phyloP scores from a whole-genome alignment of 2,888 invertebrate species.

The Conops quadrifasciatus region DNA sequence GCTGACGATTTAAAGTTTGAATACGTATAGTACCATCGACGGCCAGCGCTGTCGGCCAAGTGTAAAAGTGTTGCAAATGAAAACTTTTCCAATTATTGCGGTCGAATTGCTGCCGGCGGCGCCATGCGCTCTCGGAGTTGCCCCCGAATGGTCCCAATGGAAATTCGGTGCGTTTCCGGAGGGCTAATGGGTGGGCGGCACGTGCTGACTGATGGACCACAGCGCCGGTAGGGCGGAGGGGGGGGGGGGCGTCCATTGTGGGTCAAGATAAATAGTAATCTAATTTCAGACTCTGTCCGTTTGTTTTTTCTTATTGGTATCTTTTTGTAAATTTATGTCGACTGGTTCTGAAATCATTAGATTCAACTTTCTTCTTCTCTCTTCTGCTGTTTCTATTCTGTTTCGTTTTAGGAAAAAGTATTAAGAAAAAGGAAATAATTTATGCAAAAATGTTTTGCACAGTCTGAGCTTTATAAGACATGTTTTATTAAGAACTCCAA shows the following conservation, averaged over 20 bases:
- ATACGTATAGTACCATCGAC: background rate
- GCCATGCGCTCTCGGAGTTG: background rate
- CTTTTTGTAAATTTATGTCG: background rate
- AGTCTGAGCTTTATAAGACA: too few relatives aligned
- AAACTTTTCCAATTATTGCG: constrained; percentile 35
- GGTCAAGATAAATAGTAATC: constrained; percentile 4
- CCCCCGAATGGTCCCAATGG: too few relatives aligned
- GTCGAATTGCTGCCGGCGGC: constrained; percentile 17
- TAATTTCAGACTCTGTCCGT: background rate
- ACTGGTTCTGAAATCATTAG: too few relatives aligned
- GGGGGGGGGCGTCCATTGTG: background rate
- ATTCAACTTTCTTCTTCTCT: too few relatives aligned
- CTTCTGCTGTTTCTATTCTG: too few relatives aligned
- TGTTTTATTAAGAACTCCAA: too few relatives aligned
- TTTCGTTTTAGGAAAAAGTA: too few relatives aligned
- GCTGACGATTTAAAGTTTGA: background rate
- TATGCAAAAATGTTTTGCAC: too few relatives aligned
- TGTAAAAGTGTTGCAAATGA: constrained; percentile 28
- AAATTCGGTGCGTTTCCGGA: background rate
- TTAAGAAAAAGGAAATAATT: too few relatives aligned
- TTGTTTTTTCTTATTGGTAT: background rate
- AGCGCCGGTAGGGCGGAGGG: background rate
- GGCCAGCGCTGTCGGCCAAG: background rate
- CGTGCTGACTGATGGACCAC: background rate
- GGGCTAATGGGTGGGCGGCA: background rate